These are phyloP conservation scores for Helogale parvula DNA, from an alignment of 2,113 vertebrate genomes.

Conservation along the genomic window DNA sequence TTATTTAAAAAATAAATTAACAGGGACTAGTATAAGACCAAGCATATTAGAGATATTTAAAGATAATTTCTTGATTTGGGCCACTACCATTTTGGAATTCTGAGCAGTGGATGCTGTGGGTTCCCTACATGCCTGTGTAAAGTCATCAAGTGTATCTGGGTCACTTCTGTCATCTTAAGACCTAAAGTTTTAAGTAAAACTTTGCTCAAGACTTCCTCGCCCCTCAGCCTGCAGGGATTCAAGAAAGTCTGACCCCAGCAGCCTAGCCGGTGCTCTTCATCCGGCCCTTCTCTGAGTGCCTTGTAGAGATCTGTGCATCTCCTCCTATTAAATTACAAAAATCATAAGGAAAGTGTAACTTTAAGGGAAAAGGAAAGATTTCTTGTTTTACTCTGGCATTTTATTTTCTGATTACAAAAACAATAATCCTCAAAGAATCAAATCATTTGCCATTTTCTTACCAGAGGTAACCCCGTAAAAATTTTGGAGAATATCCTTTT, in stretches of 20 bases:
- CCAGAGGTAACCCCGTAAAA: background rate
- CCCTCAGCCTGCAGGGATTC: background rate
- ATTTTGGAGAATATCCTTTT: background rate
- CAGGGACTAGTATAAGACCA: background rate
- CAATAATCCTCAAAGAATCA: background rate
- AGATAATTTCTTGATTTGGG: background rate
- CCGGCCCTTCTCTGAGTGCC: background rate
- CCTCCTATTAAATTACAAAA: background rate
- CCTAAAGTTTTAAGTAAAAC: background rate
- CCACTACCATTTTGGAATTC: background rate
- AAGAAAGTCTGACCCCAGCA: background rate
- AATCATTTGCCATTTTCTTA: background rate
- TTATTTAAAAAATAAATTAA: background rate
- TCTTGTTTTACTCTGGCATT: background rate
- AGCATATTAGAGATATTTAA: background rate
- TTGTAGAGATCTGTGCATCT: background rate
- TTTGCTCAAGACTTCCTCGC: background rate
- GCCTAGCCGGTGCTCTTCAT: too few relatives aligned
- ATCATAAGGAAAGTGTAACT: background rate
- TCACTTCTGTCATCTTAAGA: background rate
- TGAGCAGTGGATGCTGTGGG: background rate
- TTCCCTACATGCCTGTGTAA: background rate
- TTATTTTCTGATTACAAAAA: background rate
- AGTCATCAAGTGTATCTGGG: background rate
- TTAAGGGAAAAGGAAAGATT: background rate